A percentile compares a stretch with the other conserved stretches of the same genome.
Conservation (phyloP, 2,797 vertebrate genomes). For the Nothura maculosa region DNA sequence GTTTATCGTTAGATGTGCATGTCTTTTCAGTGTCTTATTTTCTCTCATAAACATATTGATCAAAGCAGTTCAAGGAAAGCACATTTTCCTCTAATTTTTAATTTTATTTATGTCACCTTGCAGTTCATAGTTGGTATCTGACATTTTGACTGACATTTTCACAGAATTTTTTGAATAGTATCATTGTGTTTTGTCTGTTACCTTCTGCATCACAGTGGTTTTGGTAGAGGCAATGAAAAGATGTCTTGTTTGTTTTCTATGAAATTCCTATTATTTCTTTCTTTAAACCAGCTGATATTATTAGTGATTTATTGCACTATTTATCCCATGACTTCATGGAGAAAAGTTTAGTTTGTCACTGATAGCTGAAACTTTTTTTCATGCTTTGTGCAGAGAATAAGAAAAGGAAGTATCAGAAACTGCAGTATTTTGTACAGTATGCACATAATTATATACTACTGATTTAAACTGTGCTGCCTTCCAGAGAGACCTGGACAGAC, state of each 20-base stretch:
- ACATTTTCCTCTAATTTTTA: fast-evolving
- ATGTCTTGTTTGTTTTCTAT: background rate
- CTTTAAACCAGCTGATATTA: background rate
- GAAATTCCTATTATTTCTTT: background rate
- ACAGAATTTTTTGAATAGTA: background rate
- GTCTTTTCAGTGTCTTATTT: background rate
- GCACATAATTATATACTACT: background rate
- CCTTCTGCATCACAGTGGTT: background rate
- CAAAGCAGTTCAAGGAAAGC: background rate
- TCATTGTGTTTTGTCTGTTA: background rate
- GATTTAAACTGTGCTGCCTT: no score
- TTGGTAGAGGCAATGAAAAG: background rate
- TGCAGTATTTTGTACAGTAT: background rate
- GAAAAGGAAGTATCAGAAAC: background rate
- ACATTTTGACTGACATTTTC: background rate
- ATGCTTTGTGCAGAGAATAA: background rate
- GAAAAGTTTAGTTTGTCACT: background rate
- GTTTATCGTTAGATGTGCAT: background rate
- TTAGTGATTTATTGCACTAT: background rate
- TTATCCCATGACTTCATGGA: background rate
- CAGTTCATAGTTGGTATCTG: background rate
- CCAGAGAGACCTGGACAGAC: no score
- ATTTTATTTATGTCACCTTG: background rate
- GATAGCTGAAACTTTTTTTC: background rate
- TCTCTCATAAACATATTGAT: background rate